Base-by-base conservation (phyloP, 2,113 vertebrate species). In the Pomatostomus ruficeps region DNA sequence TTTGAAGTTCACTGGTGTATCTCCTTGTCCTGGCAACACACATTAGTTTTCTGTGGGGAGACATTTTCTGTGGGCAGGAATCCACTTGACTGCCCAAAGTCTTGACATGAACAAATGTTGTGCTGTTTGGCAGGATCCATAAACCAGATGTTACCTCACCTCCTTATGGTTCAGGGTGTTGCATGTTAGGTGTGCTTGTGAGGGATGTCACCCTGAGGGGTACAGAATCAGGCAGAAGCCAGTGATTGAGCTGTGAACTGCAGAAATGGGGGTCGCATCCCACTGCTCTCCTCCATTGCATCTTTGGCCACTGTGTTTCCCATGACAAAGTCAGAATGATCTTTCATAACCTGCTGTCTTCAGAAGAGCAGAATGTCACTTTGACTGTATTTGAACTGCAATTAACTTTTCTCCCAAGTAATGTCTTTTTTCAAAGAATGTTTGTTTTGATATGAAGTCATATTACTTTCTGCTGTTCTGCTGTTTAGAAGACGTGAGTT, bases 291-390 rank as follows among this genome's bases (percentile, higher is more conserved):
- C 9, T 3, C 26, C 8, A 1, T 10, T 57, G 36, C 17, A 33
- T 49, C 20, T 88, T 71, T 89, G 45, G 33, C 28, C 31, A 26
- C 18, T 82, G 42, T 23, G 18, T 81, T 79, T 90, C 48, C n/a
- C 29, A 29, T 40, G 28, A 63, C 33, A 63, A 77, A 67, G n/a
- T 52, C 54, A 67, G 59, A 57, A 17, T 1, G 5, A 36, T 85
- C 40, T 67, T 91, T 54, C 51, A 68, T 16, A 76, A 67, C 28
- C 45, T 70, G 16, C 38, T 66, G 59, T 49, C 45, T 70, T 21
- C 3, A 1, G 57, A 61, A 45, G 19, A 78, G 38, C 36, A 88
- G 61, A 59, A 36, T 7, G 12, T 66, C 0, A 0, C 22, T 78
- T 74, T 65, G 21, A 11, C 21, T 66, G 33, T 55, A 9, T 15